Percentiles rank a stretch among this genome's conserved stretches.
phyloP scores from a whole-genome alignment of 1,140 invertebrate species.

The Papilio helenus region DNA sequence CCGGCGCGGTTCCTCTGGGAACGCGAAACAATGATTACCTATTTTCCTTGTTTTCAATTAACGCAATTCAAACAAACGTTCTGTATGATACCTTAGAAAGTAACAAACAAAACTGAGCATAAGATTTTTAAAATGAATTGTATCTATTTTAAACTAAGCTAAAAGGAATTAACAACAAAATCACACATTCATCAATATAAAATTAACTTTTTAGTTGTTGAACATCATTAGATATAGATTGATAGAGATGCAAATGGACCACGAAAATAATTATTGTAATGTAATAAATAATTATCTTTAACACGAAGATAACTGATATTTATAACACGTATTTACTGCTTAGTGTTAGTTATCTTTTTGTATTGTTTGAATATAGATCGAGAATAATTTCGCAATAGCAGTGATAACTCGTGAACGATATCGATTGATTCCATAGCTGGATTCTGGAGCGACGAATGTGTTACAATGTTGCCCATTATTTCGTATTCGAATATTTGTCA shows the following conservation, averaged over 20 bases:
- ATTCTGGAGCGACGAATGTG: constrained; percentile 51
- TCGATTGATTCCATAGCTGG: constrained; percentile 54
- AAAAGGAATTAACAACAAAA: too few species aligned
- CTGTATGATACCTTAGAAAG: background rate
- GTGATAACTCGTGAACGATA: constrained; percentile 60
- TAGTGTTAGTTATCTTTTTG: background rate
- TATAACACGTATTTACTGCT: background rate
- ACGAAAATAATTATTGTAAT: background rate
- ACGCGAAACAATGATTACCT: constrained; percentile 40
- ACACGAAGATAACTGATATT: too few species aligned
- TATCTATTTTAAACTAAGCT: too few species aligned
- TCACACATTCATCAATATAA: too few species aligned
- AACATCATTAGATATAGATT: too few species aligned
- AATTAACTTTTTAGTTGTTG: too few species aligned
- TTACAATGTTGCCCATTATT: constrained; percentile 38
- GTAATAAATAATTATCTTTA: too few species aligned
- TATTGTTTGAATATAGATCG: constrained; percentile 48
- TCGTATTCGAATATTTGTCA: constrained; percentile 11
- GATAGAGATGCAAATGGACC: too few species aligned
- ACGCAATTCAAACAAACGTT: constrained; percentile 20
- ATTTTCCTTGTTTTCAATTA: constrained; percentile 35
- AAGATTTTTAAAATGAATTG: background rate
- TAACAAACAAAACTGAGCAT: background rate
- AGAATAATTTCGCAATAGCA: constrained; percentile 50
- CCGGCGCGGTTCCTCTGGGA: constrained; percentile 32